A percentile compares a stretch with the other conserved stretches of the same genome.
Conservation (phyloP, 2,888 invertebrate species). For the Kryphioiulus occultus region DNA sequence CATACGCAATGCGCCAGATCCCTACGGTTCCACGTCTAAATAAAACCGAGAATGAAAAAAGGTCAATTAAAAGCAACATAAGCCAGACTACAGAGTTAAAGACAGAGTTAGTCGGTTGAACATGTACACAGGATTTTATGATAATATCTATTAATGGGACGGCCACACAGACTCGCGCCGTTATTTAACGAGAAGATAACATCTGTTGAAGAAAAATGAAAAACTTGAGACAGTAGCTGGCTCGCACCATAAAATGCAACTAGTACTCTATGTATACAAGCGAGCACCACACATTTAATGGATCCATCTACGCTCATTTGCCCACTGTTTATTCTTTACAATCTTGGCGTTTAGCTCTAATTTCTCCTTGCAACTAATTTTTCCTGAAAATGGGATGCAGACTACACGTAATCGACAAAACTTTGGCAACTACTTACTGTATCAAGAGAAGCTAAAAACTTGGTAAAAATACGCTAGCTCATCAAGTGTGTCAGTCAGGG, state of each 20-base stretch:
- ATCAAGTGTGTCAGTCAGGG: not conserved
- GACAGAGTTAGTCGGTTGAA: not conserved
- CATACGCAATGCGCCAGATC: conserved; percentile 16
- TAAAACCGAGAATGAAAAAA: not conserved
- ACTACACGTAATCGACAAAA: not conserved
- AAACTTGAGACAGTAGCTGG: conserved; percentile 11
- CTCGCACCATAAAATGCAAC: conserved; percentile 3
- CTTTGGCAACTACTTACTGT: not conserved
- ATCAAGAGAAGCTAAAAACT: not conserved
- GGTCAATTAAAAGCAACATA: conserved; percentile 18
- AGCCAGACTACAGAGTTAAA: not conserved
- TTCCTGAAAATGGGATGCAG: not conserved
- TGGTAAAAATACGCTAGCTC: not conserved
- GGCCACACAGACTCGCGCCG: not conserved
- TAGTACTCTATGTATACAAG: not conserved
- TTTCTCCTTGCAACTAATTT: conserved; percentile 11
- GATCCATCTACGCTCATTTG: conserved; percentile 11
- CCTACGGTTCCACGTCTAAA: not conserved
- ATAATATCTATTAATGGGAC: not conserved
- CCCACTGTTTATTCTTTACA: not conserved
- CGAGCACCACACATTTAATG: conserved; percentile 25
- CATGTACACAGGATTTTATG: conserved; percentile 3
- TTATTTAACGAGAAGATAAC: conserved; percentile 15
- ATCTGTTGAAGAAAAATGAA: conserved; percentile 28
- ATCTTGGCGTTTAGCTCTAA: conserved; percentile 1